Conservation (phyloP, 2,113 vertebrate species). For the Calidris pugnax region DNA sequence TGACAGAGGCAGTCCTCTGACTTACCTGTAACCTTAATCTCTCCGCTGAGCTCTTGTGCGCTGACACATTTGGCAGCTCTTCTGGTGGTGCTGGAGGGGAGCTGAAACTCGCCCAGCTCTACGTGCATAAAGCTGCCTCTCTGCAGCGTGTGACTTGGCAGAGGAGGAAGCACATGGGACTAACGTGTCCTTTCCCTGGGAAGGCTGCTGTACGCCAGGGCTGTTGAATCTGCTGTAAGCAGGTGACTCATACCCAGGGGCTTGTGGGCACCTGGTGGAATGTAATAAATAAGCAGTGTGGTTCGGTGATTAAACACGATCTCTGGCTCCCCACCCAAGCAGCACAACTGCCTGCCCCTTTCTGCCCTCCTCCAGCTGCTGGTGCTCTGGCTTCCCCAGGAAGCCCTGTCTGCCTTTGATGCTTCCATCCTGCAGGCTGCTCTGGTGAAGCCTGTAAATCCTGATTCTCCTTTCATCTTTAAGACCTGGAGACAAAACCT, state of each 20-base stretch:
- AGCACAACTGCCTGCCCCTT: background rate
- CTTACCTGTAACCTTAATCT: slow-evolving; percentile 42
- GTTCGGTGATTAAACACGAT: background rate
- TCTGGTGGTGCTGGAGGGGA: background rate
- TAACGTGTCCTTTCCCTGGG: background rate
- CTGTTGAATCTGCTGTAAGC: slow-evolving; percentile 10
- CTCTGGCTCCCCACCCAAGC: slow-evolving; percentile 7
- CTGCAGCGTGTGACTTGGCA: slow-evolving; percentile 48
- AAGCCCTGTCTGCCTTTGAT: background rate
- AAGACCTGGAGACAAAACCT: background rate
- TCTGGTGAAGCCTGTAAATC: background rate
- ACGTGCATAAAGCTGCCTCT: background rate
- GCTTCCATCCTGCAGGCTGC: background rate
- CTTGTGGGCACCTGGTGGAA: slow-evolving; percentile 14
- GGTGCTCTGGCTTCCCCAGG: background rate
- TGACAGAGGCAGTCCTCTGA: background rate
- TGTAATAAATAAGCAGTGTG: background rate
- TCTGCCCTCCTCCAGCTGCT: background rate
- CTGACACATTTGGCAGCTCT: slow-evolving; percentile 53
- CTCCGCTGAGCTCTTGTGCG: background rate
- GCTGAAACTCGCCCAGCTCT: background rate
- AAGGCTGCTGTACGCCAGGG: background rate
- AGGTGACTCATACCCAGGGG: slow-evolving; percentile 44
- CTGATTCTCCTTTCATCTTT: background rate
- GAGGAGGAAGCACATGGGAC: background rate